Base-by-base conservation (phyloP, 2,888 invertebrate genomes). In the Anoplius nigerrimus region DNA sequence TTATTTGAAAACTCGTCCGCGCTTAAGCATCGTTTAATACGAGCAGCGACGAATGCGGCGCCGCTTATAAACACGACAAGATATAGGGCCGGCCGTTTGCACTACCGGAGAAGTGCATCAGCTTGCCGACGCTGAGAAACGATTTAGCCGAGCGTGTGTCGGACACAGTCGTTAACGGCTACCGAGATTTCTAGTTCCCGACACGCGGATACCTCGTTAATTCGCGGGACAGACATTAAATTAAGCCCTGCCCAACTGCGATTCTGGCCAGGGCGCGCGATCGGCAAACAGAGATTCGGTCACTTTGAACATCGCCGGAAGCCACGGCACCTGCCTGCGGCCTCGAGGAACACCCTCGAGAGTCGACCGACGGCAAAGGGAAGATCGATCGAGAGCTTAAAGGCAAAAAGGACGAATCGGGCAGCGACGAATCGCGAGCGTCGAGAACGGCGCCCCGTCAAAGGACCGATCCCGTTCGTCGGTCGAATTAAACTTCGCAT, bases 111-210 rank as follows among this genome's bases (percentile, higher is more conserved):
- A 79, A 82, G 75, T 79, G 79, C 83, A 81, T 80, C 83, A 81
- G 71, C 70, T 61, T 66, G 72, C 66, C 76, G 82, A 80, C 82
- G 77, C 72, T 79, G 78, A 79, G 74, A 78, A 80, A 81, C 76
- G 67, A 65, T 64, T 62, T n/a, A 64, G 62, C 69, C 60, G 46
- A 64, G 53, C 6, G 34, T 58, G 16, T 20, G 62, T 62, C 53
- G 48, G 20, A 45, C 34, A 22, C 51, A 52, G 55, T 51, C 63
- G 57, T 62, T 72, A 54, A 45, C 59, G 57, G 42, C 22, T 20
- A 22, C 45, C 6, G 18, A 53, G 51, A 22, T 27, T 45, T 22
- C 20, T 34, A 34, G 43, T 15, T 58, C 46, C 27, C 42, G 56
- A 61, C 66, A 54, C 66, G 61, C 52, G 72, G 66, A 46, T 58